Evolutionary conservation across 1,140 invertebrate species (phyloP).

Genomic region (Protaetia brevitarsis): DNA sequence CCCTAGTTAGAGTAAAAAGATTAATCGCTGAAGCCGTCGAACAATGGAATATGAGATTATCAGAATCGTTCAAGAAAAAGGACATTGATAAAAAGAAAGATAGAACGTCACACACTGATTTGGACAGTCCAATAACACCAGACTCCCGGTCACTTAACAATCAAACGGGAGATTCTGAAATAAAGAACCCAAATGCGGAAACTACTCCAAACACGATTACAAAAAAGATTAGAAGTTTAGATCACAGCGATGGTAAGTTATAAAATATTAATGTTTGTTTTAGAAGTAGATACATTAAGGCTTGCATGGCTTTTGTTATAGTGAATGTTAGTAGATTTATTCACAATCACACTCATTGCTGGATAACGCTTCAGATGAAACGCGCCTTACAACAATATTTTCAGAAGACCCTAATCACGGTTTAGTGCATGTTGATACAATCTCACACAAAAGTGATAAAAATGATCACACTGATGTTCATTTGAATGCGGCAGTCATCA

Average conservation of each 20-base stretch:
- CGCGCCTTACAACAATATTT: too few relatives aligned
- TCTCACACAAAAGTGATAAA: too few relatives aligned
- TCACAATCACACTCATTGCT: too few relatives aligned
- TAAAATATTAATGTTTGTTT: not conserved
- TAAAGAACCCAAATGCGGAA: slow-evolving; percentile 16
- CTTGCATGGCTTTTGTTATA: not conserved
- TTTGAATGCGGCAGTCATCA: too few relatives aligned
- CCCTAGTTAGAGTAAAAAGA: slow-evolving; percentile 61
- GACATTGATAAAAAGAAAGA: slow-evolving; percentile 45
- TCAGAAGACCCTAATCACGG: too few relatives aligned
- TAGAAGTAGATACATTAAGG: not conserved
- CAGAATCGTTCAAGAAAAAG: slow-evolving; percentile 34
- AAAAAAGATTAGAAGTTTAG: slow-evolving; percentile 41
- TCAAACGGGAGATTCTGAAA: slow-evolving; percentile 21
- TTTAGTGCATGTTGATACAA: too few relatives aligned
- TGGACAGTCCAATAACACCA: slow-evolving; percentile 31
- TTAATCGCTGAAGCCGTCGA: slow-evolving; percentile 62
- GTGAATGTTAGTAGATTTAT: too few relatives aligned
- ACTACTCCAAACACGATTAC: slow-evolving; percentile 17
- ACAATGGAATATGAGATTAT: slow-evolving; percentile 64
- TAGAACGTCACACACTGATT: slow-evolving; percentile 33
- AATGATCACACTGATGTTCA: too few relatives aligned
- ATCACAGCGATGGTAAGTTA: slow-evolving; percentile 37
- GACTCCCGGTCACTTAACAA: not conserved
- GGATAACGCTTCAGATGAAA: too few relatives aligned